Evolutionary conservation across 2,888 invertebrate genomes (phyloP), one percentile per base, ranked within the genome.

Genomic region (Neoitamus cyanurus): DNA sequence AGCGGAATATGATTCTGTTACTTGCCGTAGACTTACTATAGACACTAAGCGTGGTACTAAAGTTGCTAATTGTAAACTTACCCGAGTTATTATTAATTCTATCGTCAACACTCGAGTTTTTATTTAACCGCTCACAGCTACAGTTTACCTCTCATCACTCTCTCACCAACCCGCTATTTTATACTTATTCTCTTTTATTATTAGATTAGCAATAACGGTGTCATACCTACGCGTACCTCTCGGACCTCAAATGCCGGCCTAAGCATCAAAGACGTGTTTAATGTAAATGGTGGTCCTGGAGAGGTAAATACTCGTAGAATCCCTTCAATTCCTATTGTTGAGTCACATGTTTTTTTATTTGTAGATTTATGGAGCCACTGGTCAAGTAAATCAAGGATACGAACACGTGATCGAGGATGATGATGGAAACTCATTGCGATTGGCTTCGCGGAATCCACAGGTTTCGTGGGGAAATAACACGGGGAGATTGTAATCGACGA

Each of bases 211-310:
- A 93, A 94, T 88, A 94, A 94, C 87, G 92, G 93, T 34, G 93
- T 92, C 28, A 92, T 93, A 42, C 92, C 92, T 78, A 89, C 92
- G 34, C 93, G 95, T 20, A 95, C 94, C 85, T 95, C 95, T 84
- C 93, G 96, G 77, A 93, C 94, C 85, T 96, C 96, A 48, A 96
- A 94, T 86, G 95, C 95, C 0, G 95, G 95, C 88, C 95, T 95
- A 87, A 95, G 95, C 87, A 95, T 96, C 6, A 96, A 96, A 88
- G 96, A 96, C 86, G 94, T 97, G 0, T 97, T 97, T 88, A 95
- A 95, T 89, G 94, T 94, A 0, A 94, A 93, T 86, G 93, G 93
- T 85, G 90, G 91, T 7, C 89, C 89, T 70, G 85, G 77, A 34
- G 91, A 91, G 88, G 91, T 91, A 86, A 72, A 70, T 37, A 70